Base-by-base conservation (phyloP, 2,888 invertebrate species). In the Pseudococcus jackbeardsleyi region DNA sequence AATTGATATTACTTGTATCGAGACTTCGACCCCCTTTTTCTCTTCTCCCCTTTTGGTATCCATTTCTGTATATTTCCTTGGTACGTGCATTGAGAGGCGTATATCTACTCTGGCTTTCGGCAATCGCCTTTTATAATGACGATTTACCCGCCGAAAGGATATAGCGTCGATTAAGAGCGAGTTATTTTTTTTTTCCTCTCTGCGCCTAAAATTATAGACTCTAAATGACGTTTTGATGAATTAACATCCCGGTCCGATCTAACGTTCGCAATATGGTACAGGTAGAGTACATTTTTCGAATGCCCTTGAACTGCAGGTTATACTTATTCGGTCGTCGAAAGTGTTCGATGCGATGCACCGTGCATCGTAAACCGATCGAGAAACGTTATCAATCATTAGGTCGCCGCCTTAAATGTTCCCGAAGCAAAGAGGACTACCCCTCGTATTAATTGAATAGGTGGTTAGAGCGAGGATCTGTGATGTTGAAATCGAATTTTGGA, bases 211-310 rank as follows among this genome's bases (percentile, higher is more conserved):
- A 82, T 82, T 82, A 82, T 46, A 82, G 42, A 82, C 42, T 82
- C 19, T 42, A 82, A 82, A 46, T 82, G 79, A 82, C 79, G 79
- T 82, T 82, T 82, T 82, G 79, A 82, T 82, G 79, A 46, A 82
- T 82, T 46, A 46, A 46, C 79, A 46, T 46, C 42, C 39, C 42
- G 79, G 79, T 59, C n/a, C 15, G 15, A 59, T 12, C 8, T 9
- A 64, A 82, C 79, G 79, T 82, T 46, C 42, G 79, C 79, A 82
- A 82, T 82, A 82, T 82, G 79, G 79, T 82, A 46, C 42, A 82
- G 79, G 79, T 72, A 72, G 19, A 39, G 33, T 26, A 12, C 19
- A 39, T 39, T 82, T 82, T 82, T 82, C 11, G 19, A 12, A 46
- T 46, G 46, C 4, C 79, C 79, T 82, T 82, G 79, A 46, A 82